phyloP scores from a whole-genome alignment of 2,888 invertebrate genomes.

The Schrankia costaestrigalis region DNA sequence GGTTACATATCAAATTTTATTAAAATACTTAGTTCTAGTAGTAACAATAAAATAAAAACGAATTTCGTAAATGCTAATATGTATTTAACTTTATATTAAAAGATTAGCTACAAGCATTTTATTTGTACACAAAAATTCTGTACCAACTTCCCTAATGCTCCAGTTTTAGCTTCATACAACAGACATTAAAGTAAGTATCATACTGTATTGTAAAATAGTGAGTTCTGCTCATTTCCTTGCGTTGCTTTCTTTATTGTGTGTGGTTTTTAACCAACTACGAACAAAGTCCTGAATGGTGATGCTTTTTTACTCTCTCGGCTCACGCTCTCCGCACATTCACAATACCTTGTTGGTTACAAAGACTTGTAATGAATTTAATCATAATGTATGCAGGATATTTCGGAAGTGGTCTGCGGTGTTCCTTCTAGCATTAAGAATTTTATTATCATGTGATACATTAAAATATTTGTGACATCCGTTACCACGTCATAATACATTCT shows the following conservation, averaged over 20 bases:
- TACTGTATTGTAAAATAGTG: slow-evolving; percentile 1
- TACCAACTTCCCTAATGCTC: no score
- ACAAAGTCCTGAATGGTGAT: slow-evolving; percentile 16
- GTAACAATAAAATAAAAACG: no score
- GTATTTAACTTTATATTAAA: no score
- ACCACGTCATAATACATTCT: no score
- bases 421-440: slow-evolving; percentile 23
- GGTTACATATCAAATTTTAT: no score
- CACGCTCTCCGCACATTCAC: slow-evolving; percentile 41
- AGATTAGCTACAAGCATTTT: no score
- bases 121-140: no score
- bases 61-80: no score
- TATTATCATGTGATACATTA: slow-evolving; percentile 14
- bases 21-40: no score
- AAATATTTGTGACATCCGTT: slow-evolving; percentile 8
- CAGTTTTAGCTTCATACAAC: no score
- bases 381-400: slow-evolving; percentile 43
- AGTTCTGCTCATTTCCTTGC: slow-evolving; percentile 3
- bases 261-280: slow-evolving; percentile 11
- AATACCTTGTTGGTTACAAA: slow-evolving; percentile 38
- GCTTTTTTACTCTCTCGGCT: slow-evolving; percentile 26
- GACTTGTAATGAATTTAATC: slow-evolving; percentile 45
- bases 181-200: no score
- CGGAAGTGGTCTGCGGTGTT: slow-evolving; percentile 36
- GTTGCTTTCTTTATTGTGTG: slow-evolving; percentile 14